Evolutionary conservation across 2,888 invertebrate species (phyloP).

Genomic region (Ophraella communa): DNA sequence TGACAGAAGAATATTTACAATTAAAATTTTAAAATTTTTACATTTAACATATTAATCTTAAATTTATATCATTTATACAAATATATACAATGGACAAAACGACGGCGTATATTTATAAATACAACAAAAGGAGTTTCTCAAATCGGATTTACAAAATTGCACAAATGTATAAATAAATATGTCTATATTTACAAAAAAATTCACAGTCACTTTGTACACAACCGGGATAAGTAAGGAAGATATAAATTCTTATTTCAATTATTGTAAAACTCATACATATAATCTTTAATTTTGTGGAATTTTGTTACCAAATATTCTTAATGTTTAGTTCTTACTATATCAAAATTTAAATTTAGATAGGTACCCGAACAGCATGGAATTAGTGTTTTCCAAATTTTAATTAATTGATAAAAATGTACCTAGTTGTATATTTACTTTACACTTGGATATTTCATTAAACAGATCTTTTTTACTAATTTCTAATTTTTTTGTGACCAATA

Average conservation of each 20-base stretch:
- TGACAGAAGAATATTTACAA: constrained; percentile 52
- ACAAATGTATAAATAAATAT: constrained; percentile 9
- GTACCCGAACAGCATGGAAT: no score
- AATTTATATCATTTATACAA: constrained; percentile 32
- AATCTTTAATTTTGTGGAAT: no score
- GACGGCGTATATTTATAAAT: constrained; percentile 18
- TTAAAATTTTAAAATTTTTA: constrained; percentile 16
- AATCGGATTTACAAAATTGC: constrained; percentile 4
- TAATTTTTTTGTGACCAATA: no score
- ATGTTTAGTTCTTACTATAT: no score
- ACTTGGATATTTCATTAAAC: no score
- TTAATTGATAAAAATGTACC: no score
- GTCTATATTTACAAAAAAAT: background rate
- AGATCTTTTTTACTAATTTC: no score
- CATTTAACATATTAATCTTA: constrained; percentile 11
- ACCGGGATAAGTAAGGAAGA: background rate
- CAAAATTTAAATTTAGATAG: no score
- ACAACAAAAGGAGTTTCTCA: background rate
- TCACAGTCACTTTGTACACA: background rate
- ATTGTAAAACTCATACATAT: background rate
- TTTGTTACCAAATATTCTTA: no score
- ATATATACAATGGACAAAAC: constrained; percentile 31
- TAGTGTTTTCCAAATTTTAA: no score
- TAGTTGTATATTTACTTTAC: no score
- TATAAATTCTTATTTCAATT: background rate